These are phyloP conservation scores for Athalia rosae DNA, from an alignment of 2,888 invertebrate species.

Conservation along the genomic window DNA sequence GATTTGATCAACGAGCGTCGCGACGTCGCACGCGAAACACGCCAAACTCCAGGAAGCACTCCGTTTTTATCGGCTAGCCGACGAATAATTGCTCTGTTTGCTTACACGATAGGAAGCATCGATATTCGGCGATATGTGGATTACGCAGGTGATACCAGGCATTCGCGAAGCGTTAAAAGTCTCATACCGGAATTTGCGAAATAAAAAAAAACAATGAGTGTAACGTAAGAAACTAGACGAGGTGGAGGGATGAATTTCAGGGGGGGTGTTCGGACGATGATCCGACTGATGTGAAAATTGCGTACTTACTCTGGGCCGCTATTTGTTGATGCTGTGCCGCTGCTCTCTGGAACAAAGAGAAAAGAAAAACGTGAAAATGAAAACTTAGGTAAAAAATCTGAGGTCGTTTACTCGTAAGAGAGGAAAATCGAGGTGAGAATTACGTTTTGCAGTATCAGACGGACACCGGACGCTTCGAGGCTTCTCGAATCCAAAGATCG, in stretches of 20 bases:
- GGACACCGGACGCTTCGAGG: constrained; percentile 82
- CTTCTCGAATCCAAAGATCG: constrained; percentile 84
- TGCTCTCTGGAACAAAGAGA: constrained; percentile 80
- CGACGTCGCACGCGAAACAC: constrained; percentile 1
- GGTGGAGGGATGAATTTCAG: neutral
- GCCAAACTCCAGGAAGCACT: neutral
- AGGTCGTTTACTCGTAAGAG: neutral
- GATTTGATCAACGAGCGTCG: constrained; percentile 14
- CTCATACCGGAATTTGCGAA: too few relatives aligned
- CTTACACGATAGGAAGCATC: neutral
- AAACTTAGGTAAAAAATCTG: constrained; percentile 41
- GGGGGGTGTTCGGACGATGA: neutral
- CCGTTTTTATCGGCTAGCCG: neutral
- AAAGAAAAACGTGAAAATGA: constrained; percentile 55
- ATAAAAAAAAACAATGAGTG: too few relatives aligned
- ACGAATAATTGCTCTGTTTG: constrained; percentile 1
- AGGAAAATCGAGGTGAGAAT: constrained; percentile 45
- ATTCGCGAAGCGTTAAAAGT: too few relatives aligned
- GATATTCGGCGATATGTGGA: neutral
- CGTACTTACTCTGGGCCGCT: constrained; percentile 77
- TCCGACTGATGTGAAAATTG: neutral
- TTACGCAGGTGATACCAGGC: neutral
- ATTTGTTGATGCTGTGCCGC: constrained; percentile 80
- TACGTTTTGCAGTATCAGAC: constrained; percentile 77
- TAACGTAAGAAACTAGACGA: too few relatives aligned